Base-by-base conservation (phyloP, 2,113 vertebrate species). In the Chloroceryle aenea region DNA sequence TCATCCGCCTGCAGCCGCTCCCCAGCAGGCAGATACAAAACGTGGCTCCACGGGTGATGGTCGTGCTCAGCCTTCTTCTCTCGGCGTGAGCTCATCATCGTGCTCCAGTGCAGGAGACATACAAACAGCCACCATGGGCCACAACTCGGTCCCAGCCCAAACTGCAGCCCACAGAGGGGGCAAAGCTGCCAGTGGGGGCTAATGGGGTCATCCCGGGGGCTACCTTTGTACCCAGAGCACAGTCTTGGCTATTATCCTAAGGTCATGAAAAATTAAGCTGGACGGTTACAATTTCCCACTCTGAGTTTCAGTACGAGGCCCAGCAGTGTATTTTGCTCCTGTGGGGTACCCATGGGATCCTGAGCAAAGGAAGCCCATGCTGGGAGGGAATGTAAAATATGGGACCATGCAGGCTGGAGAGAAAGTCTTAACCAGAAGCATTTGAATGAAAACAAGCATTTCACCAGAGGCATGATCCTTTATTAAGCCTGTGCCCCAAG, bases 351-450 rank as follows among this genome's bases (percentile, higher is more conserved):
- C 76, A 23, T 8, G 88, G 94, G 95, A 94, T 75, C 29, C 6
- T 5, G 29, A 92, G 94, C 85, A 83, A 38, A 95, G 95, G 91
- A 96, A 95, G 45, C 23, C 80, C 86, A 77, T 74, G 95, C 93
- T 97, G 94, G 80, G 91, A 96, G 47, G 9, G 42, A 88, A 90
- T 72, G 66, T 80, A 64, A 95, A 95, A 83, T 77, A 88, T 3
- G 59, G 95, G 92, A 88, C n/a, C 0, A 0, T 6, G 76, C 59
- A n/a, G 90, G 67, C 67, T 88, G 53, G n/a, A 81, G 52, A 71
- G 64, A 67, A 79, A 90, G 71, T 7, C 42, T 84, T 63, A 59
- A n/a, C 29, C 74, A 82, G 61, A 82, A n/a, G 58, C 1, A 4
- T 42, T 47, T 89, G 63, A 92, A 90, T 80, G 58, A 13, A 81